A percentile compares a stretch with the other conserved stretches of the same genome.
Evolutionary conservation across 2,797 vertebrate species (phyloP).

Genomic region (Silurus lanzhouensis): DNA sequence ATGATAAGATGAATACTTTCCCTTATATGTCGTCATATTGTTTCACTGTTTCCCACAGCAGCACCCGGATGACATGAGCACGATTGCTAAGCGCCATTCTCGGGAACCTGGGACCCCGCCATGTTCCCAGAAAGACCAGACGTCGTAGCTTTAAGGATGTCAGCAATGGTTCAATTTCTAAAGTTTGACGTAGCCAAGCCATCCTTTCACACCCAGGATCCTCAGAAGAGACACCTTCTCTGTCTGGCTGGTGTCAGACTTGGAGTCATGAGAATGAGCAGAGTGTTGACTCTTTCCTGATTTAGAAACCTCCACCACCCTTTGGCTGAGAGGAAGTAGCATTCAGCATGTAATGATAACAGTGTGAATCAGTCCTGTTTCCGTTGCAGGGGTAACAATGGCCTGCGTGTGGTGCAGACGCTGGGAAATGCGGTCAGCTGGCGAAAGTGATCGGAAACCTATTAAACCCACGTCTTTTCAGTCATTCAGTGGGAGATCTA

Average conservation of each 20-base stretch:
- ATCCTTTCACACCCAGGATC: slow-evolving; percentile 45
- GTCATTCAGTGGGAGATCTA: background rate
- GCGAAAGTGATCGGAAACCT: slow-evolving; percentile 19
- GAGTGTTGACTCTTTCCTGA: slow-evolving; percentile 29
- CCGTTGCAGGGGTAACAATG: slow-evolving; percentile 9
- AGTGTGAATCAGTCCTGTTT: slow-evolving; percentile 29
- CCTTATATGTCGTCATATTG: background rate
- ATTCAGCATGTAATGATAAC: slow-evolving; percentile 42
- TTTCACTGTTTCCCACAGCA: slow-evolving; percentile 2
- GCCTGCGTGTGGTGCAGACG: background rate
- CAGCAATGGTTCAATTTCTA: slow-evolving; percentile 19
- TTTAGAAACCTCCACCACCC: slow-evolving; percentile 37
- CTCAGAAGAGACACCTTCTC: slow-evolving; percentile 27
- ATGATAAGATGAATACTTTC: slow-evolving; percentile 15
- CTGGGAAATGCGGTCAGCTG: slow-evolving; percentile 8
- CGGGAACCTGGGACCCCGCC: slow-evolving; percentile 10
- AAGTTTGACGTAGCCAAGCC: slow-evolving; percentile 20
- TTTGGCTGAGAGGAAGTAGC: slow-evolving; percentile 14
- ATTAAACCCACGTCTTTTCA: background rate
- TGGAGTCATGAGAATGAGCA: slow-evolving; percentile 32
- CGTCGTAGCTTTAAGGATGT: slow-evolving; percentile 19
- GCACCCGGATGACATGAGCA: slow-evolving; percentile 24
- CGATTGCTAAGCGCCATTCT: slow-evolving; percentile 3
- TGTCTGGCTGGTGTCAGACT: slow-evolving; percentile 18
- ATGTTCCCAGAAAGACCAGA: slow-evolving; percentile 35